phyloP scores from a whole-genome alignment of 2,113 vertebrate genomes.

The Sturnus vulgaris region DNA sequence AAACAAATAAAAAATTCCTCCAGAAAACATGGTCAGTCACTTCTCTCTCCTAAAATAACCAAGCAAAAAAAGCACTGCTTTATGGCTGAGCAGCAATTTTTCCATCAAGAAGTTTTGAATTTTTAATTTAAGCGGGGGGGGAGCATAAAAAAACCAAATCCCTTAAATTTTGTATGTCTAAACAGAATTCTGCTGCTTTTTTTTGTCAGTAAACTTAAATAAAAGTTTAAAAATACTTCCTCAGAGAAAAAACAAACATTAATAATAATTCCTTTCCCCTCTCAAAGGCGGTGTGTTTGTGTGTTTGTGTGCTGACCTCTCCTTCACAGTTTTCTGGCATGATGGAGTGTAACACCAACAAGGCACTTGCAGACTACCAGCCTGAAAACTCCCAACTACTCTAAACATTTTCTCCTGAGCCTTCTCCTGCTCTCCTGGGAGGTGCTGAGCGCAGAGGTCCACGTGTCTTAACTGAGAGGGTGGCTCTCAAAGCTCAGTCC shows the following conservation, averaged over 20 bases:
- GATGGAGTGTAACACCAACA: neutral
- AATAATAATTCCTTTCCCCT: neutral
- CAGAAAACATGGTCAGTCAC: neutral
- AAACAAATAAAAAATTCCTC: neutral
- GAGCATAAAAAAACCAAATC: neutral
- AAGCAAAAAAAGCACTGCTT: neutral
- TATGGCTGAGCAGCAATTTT: neutral
- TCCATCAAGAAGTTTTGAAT: neutral
- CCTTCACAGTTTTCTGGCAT: neutral
- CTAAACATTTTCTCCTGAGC: neutral
- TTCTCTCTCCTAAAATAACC: neutral
- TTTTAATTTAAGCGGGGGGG: neutral
- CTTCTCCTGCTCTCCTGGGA: neutral
- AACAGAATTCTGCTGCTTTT: neutral
- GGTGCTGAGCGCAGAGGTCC: neutral
- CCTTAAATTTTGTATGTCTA: neutral
- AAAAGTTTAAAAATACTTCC: neutral
- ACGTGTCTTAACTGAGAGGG: rapidly evolving
- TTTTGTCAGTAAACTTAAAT: neutral
- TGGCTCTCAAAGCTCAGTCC: neutral
- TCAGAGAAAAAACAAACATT: neutral
- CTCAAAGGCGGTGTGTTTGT: neutral
- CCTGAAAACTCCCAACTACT: neutral
- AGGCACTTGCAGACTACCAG: neutral
- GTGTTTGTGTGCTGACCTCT: neutral